Conservation (phyloP, 2,797 vertebrate species). For the Lepus townsendii region DNA sequence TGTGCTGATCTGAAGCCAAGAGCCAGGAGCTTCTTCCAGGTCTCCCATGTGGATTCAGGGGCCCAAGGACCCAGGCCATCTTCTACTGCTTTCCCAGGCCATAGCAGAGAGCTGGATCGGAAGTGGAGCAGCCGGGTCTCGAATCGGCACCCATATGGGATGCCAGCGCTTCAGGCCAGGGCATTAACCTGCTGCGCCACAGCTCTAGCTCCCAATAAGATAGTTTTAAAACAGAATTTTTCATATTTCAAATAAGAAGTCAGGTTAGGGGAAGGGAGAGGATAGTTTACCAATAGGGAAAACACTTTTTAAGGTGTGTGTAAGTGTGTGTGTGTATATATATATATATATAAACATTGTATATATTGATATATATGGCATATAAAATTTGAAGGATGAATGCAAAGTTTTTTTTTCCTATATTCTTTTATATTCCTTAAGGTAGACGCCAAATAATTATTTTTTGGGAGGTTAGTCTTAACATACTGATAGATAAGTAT, state of each 20-base stretch:
- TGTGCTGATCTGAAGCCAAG: too few species aligned
- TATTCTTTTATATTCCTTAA: conserved; percentile 4
- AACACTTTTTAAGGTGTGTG: not conserved
- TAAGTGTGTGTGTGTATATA: not conserved
- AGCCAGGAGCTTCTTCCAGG: too few species aligned
- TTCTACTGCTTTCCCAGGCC: too few species aligned
- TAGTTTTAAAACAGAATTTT: conserved; percentile 54
- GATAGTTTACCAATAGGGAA: not conserved
- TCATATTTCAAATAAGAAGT: conserved; percentile 24
- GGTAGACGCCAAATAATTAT: conserved; percentile 19
- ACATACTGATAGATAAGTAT: not conserved
- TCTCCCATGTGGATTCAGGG: too few species aligned
- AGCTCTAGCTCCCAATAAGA: not conserved
- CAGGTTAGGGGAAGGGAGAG: not conserved
- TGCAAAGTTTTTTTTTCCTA: not conserved
- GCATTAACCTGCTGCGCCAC: too few species aligned
- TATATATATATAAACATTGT: not conserved
- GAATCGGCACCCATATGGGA: too few species aligned
- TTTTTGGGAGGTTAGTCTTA: not conserved
- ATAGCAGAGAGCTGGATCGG: too few species aligned
- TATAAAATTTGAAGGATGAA: conserved; percentile 12
- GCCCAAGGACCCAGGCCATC: too few species aligned
- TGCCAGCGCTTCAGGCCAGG: too few species aligned
- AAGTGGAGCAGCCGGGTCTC: too few species aligned
- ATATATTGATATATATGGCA: not conserved